phyloP scores from a whole-genome alignment of 2,113 vertebrate genomes.

The Austrofundulus limnaeus region DNA sequence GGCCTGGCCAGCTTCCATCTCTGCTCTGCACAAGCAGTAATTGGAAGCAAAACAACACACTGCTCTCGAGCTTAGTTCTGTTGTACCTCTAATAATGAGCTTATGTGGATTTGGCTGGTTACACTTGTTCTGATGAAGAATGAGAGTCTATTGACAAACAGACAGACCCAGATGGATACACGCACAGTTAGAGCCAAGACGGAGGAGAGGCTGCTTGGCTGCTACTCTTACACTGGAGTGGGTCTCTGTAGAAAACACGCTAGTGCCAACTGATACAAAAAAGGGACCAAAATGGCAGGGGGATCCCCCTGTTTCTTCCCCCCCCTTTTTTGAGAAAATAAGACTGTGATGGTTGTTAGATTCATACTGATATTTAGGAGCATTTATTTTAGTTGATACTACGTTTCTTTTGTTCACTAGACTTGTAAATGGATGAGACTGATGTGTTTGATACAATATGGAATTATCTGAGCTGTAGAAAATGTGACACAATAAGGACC shows the following conservation, averaged over 20 bases:
- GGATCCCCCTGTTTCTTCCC: constrained; percentile 24
- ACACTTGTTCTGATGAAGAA: constrained; percentile 42
- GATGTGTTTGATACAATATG: neutral
- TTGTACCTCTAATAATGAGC: constrained; percentile 69
- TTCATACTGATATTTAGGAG: constrained; percentile 10
- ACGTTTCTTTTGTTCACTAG: too few species aligned
- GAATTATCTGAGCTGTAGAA: neutral
- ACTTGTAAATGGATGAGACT: neutral
- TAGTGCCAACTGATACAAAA: constrained; percentile 36
- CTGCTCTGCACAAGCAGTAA: constrained; percentile 33
- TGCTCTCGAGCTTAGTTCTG: constrained; percentile 53
- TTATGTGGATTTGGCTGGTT: constrained; percentile 65
- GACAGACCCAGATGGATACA: constrained; percentile 44
- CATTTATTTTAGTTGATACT: neutral
- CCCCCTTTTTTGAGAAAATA: constrained; percentile 31
- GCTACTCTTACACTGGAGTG: constrained; percentile 23
- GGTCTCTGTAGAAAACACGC: constrained; percentile 29
- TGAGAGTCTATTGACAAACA: constrained; percentile 60
- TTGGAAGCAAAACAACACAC: constrained; percentile 41
- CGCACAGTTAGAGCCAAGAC: constrained; percentile 53
- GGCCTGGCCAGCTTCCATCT: constrained; percentile 24
- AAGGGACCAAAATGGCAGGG: constrained; percentile 56
- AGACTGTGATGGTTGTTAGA: constrained; percentile 33
- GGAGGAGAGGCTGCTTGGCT: constrained; percentile 50
- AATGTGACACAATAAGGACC: neutral